A percentile compares a stretch with the other conserved stretches of the same genome.
These are phyloP conservation scores for Dryoscopus gambensis DNA, from an alignment of 2,113 vertebrate genomes.

Conservation along the genomic window DNA sequence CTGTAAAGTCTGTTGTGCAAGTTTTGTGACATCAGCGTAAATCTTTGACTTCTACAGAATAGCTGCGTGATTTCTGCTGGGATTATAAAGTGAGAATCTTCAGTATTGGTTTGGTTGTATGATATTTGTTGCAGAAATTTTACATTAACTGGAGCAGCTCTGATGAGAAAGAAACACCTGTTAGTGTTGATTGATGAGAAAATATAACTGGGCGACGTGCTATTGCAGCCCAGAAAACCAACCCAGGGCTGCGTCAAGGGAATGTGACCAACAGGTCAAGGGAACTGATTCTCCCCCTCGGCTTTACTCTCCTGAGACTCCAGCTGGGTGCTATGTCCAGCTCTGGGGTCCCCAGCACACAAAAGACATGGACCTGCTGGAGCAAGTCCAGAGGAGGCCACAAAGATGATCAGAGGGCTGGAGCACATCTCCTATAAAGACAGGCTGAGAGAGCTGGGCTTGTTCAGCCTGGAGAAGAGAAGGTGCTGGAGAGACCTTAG, in stretches of 20 bases:
- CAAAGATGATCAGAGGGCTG: neutral
- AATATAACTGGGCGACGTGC: neutral
- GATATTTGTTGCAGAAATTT: neutral
- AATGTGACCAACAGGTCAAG: neutral
- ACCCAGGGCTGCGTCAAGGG: neutral
- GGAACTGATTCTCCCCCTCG: neutral
- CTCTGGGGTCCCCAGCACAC: neutral
- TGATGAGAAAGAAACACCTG: neutral
- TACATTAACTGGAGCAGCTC: neutral
- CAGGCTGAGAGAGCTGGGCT: neutral
- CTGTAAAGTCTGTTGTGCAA: neutral
- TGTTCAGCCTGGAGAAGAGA: neutral
- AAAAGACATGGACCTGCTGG: neutral
- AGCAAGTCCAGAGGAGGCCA: neutral
- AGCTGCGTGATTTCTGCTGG: neutral
- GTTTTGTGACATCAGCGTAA: neutral
- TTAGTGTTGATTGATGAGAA: neutral
- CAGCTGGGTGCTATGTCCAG: neutral
- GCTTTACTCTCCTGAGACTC: neutral
- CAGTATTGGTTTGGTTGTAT: neutral
- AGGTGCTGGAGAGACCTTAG: rapidly evolving
- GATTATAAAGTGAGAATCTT: neutral
- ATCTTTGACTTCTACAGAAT: neutral
- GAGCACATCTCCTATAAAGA: neutral
- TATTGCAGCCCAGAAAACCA: neutral